Evolutionary conservation across 2,797 vertebrate species (phyloP).

Genomic region (Garrulus glandarius): DNA sequence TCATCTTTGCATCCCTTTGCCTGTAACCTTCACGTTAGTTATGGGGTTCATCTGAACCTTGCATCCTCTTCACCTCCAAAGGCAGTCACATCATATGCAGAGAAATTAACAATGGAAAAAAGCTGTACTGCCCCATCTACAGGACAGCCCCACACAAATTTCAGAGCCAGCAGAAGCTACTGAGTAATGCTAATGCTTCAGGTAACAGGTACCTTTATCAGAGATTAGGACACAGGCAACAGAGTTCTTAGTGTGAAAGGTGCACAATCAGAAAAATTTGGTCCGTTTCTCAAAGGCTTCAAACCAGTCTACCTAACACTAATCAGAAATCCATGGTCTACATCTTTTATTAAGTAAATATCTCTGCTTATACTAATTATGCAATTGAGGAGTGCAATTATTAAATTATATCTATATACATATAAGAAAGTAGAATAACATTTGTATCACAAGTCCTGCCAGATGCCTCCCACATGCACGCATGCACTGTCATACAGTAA

Average conservation of each 20-base stretch:
- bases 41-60: background rate
- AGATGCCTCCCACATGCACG: background rate
- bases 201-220: background rate
- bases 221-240: background rate
- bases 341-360: constrained; percentile 43
- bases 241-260: background rate
- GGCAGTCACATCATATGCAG: background rate
- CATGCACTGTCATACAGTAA: background rate
- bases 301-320: background rate
- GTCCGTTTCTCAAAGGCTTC: background rate
- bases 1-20: background rate
- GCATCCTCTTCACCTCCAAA: background rate
- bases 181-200: background rate
- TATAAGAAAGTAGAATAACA: constrained; percentile 43
- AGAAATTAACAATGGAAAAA: background rate
- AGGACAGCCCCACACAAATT: background rate
- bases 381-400: constrained; percentile 57
- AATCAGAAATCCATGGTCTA: background rate
- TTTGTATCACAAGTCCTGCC: constrained; percentile 10
- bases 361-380: constrained; percentile 55
- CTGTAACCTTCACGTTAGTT: background rate
- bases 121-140: background rate
- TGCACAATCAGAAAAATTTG: background rate
- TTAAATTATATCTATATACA: constrained; percentile 56
- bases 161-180: background rate